Conservation (phyloP, 2,888 invertebrate genomes). For the Drosophila anomelani region DNA sequence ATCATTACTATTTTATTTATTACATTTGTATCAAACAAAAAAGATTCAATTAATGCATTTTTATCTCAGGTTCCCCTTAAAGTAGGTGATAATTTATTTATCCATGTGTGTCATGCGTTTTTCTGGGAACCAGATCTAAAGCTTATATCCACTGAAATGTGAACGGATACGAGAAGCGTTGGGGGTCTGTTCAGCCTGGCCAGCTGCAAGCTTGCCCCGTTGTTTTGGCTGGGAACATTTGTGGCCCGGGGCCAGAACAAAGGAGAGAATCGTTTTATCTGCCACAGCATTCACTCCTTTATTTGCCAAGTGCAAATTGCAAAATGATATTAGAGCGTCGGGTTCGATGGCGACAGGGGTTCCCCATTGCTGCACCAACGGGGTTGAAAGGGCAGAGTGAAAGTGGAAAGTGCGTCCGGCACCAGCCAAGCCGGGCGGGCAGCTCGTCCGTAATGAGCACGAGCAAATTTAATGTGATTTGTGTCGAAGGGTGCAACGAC, state of each 20-base stretch:
- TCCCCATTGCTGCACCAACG: slow-evolving; percentile 48
- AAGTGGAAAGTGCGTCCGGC: slow-evolving; percentile 54
- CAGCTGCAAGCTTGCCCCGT: slow-evolving; percentile 25
- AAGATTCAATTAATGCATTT: slow-evolving; percentile 44
- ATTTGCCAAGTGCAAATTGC: slow-evolving; percentile 82
- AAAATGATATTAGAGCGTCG: slow-evolving; percentile 74
- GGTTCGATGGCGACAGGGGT: slow-evolving; percentile 44
- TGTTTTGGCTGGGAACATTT: slow-evolving; percentile 34
- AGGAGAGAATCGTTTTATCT: slow-evolving; percentile 67
- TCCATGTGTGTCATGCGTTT: slow-evolving; percentile 69
- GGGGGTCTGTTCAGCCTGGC: slow-evolving; percentile 23
- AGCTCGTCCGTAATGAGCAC: slow-evolving; percentile 74
- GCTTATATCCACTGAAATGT: slow-evolving; percentile 66
- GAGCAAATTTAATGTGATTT: slow-evolving; percentile 78
- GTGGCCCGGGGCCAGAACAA: slow-evolving; percentile 65
- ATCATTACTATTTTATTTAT: background rate
- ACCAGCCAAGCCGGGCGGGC: slow-evolving; percentile 56
- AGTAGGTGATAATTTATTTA: slow-evolving; percentile 78
- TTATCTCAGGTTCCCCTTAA: slow-evolving; percentile 54
- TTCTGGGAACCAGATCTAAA: slow-evolving; percentile 32
- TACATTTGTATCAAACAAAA: slow-evolving; percentile 26
- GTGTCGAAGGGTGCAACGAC: slow-evolving; percentile 69
- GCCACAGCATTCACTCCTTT: slow-evolving; percentile 78
- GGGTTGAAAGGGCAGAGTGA: slow-evolving; percentile 69
- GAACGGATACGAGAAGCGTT: slow-evolving; percentile 53